phyloP scores from a whole-genome alignment of 2,888 invertebrate genomes.

The Ceratothoa steindachneri region DNA sequence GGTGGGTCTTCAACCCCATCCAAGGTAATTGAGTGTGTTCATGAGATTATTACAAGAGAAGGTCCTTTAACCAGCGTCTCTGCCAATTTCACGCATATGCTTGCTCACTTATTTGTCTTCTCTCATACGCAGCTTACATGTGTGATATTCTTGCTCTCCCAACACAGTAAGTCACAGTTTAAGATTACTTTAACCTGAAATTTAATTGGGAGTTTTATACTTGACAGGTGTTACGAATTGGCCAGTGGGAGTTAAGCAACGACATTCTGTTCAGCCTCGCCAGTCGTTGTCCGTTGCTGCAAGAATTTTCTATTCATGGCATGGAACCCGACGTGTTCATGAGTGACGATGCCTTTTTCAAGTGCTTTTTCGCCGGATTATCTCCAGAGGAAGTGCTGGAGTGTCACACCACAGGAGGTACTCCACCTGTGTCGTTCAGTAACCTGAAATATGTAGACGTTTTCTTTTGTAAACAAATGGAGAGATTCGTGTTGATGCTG shows the following conservation, averaged over 20 bases:
- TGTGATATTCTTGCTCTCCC: too few relatives aligned
- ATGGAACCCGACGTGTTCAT: conserved; percentile 41
- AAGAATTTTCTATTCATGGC: conserved; percentile 30
- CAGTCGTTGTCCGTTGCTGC: conserved; percentile 20
- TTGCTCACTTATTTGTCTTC: too few relatives aligned
- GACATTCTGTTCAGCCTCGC: conserved; percentile 32
- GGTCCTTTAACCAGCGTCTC: too few relatives aligned
- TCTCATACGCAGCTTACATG: too few relatives aligned
- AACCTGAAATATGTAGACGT: conserved; percentile 29
- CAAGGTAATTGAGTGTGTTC: too few relatives aligned
- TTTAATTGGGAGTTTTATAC: too few relatives aligned
- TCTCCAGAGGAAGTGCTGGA: conserved; percentile 24
- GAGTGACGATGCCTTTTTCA: conserved; percentile 36
- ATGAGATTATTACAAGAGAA: too few relatives aligned
- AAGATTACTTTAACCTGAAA: too few relatives aligned
- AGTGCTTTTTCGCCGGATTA: conserved; percentile 30
- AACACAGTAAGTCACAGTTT: too few relatives aligned
- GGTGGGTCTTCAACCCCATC: too few relatives aligned
- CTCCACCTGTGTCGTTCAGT: conserved; percentile 24
- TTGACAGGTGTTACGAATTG: conserved; percentile 24
- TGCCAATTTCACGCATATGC: too few relatives aligned
- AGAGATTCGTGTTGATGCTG: conserved; percentile 32
- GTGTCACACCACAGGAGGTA: conserved; percentile 19
- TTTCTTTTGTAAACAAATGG: conserved; percentile 32
- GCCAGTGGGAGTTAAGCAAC: conserved; percentile 40